Evolutionary conservation across 2,888 invertebrate genomes (phyloP).

Genomic region (Dryocosmus kuriphilus): DNA sequence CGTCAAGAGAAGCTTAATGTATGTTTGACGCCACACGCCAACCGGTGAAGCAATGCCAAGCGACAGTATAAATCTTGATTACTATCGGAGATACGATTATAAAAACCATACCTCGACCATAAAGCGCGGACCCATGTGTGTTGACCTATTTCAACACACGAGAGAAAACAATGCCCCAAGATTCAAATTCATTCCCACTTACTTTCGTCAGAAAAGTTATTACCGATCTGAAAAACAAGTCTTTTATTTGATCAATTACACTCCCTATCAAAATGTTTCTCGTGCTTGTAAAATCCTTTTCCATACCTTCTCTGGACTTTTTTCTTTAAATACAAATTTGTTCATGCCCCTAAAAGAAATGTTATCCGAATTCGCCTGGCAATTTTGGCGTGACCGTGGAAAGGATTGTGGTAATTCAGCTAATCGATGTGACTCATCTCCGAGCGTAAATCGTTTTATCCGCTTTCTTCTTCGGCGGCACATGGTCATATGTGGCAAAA

Average conservation of each 20-base stretch:
- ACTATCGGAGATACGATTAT: conserved; percentile 60
- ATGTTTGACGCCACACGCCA: conserved; percentile 43
- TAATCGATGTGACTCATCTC: conserved; percentile 25
- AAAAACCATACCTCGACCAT: conserved; percentile 47
- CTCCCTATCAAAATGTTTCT: background rate
- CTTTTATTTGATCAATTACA: background rate
- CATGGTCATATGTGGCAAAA: background rate
- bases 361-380: background rate
- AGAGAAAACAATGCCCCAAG: conserved; percentile 46
- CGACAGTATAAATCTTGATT: conserved; percentile 62
- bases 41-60: conserved; percentile 58
- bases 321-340: background rate
- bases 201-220: conserved; percentile 13
- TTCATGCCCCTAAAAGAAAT: background rate
- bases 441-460: conserved; percentile 3
- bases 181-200: conserved; percentile 27
- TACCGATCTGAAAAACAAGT: background rate
- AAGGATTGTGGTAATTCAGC: background rate
- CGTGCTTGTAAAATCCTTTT: background rate
- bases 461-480: conserved; percentile 14
- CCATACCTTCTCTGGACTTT: background rate
- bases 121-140: conserved; percentile 46
- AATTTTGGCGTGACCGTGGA: background rate
- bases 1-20: background rate
- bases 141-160: conserved; percentile 53